Conservation (phyloP, 2,888 invertebrate species). For the Smittia aterrima region DNA sequence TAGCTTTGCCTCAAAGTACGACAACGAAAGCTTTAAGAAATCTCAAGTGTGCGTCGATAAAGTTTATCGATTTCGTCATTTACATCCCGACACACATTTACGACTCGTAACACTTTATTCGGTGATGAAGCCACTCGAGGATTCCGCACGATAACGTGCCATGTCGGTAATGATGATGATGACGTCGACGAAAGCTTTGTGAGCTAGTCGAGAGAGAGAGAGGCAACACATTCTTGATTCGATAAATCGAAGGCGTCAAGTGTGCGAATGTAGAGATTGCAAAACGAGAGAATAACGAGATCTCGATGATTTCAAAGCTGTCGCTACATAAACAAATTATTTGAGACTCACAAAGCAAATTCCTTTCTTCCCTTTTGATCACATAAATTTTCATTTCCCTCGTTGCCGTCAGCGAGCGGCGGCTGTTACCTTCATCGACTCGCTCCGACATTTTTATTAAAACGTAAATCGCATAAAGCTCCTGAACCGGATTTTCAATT, state of each 20-base stretch:
- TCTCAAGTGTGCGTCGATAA: too few relatives aligned
- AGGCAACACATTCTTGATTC: background rate
- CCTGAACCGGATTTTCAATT: background rate
- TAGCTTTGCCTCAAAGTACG: too few relatives aligned
- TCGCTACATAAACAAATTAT: background rate
- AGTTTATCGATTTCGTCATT: too few relatives aligned
- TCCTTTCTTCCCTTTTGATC: background rate
- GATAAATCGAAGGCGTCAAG: background rate
- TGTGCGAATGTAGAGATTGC: background rate
- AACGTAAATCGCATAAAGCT: background rate
- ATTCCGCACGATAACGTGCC: too few relatives aligned
- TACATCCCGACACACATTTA: too few relatives aligned
- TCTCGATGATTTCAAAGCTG: background rate
- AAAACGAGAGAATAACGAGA: background rate
- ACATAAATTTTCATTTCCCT: background rate
- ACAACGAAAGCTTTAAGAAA: too few relatives aligned
- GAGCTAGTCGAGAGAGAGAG: background rate
- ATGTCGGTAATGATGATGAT: too few relatives aligned
- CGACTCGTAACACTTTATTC: too few relatives aligned
- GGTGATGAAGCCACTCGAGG: too few relatives aligned
- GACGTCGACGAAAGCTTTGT: background rate
- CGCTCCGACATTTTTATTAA: slow-evolving; percentile 9
- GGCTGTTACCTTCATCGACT: background rate
- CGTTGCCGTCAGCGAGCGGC: background rate
- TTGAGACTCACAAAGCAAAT: background rate